Conservation (phyloP, 2,797 vertebrate genomes). For the Stomatorhinus walkeri region DNA sequence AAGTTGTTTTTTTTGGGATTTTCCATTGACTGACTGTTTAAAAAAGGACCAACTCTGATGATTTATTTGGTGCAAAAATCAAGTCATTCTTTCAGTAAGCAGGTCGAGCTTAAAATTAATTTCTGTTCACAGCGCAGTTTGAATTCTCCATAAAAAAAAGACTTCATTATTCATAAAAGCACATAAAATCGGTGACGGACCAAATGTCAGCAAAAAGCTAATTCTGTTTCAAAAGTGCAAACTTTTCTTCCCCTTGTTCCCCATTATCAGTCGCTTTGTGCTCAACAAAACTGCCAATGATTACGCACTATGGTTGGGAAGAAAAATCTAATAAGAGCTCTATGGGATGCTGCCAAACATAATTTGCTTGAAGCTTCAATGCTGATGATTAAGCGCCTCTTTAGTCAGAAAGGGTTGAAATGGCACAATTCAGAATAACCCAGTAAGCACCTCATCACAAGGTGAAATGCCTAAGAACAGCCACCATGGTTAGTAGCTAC, state of each 20-base stretch:
- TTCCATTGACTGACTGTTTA: not conserved
- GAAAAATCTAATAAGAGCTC: not conserved
- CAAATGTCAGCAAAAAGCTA: not conserved
- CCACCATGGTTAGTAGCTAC: not conserved
- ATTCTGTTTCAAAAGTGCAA: not conserved
- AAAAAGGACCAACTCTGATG: not conserved
- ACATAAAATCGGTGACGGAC: not conserved
- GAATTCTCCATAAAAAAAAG: not conserved
- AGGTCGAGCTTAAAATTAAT: not conserved
- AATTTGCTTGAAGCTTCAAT: not conserved
- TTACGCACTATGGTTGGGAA: not conserved
- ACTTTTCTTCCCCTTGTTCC: not conserved
- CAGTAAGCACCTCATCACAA: not conserved
- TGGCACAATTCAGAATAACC: not conserved
- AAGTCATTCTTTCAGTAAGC: not conserved
- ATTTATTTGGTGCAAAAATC: not conserved
- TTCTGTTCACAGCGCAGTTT: not conserved
- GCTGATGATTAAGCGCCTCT: not conserved
- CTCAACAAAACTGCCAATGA: not conserved
- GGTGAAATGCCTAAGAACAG: not conserved
- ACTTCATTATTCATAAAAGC: not conserved
- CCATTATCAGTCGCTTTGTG: not conserved
- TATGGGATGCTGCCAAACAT: not conserved
- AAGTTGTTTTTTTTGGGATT: not conserved
- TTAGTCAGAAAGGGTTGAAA: not conserved